These are phyloP conservation scores for Ateles fusciceps DNA, from an alignment of 2,797 vertebrate species.

Conservation along the genomic window DNA sequence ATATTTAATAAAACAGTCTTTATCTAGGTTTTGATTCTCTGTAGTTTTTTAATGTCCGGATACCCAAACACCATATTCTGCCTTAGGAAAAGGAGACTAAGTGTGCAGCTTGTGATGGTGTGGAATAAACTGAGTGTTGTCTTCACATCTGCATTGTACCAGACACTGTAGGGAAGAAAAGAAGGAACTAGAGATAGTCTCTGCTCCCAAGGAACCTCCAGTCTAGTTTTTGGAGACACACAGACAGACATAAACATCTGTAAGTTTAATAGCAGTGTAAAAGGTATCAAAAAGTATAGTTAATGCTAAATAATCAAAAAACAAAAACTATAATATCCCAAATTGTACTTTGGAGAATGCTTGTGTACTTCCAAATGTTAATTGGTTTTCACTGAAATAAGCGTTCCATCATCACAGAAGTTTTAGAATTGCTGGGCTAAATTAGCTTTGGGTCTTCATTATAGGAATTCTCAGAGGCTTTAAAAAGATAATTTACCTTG, in stretches of 20 bases:
- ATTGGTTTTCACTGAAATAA: too few species aligned
- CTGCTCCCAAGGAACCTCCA: not conserved
- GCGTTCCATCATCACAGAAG: too few species aligned
- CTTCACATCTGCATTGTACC: not conserved
- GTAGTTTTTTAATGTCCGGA: not conserved
- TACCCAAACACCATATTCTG: not conserved
- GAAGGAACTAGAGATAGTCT: not conserved
- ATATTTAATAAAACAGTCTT: not conserved
- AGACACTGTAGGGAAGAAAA: not conserved
- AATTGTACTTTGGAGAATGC: too few species aligned
- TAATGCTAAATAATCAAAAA: too few species aligned
- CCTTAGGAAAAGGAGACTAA: not conserved
- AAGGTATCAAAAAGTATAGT: conserved; percentile 14
- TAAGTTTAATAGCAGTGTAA: conserved; percentile 1
- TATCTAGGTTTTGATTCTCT: not conserved
- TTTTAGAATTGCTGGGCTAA: too few species aligned
- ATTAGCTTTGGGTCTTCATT: too few species aligned
- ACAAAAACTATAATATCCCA: too few species aligned
- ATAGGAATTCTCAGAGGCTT: too few species aligned
- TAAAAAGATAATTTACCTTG: too few species aligned
- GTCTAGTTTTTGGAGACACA: not conserved
- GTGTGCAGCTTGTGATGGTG: not conserved
- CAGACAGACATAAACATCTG: not conserved
- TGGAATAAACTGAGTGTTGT: not conserved
- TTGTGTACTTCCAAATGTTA: too few species aligned